Evolutionary conservation across 1,140 invertebrate genomes (phyloP).

Genomic region (Teleopsis dalmanni): DNA sequence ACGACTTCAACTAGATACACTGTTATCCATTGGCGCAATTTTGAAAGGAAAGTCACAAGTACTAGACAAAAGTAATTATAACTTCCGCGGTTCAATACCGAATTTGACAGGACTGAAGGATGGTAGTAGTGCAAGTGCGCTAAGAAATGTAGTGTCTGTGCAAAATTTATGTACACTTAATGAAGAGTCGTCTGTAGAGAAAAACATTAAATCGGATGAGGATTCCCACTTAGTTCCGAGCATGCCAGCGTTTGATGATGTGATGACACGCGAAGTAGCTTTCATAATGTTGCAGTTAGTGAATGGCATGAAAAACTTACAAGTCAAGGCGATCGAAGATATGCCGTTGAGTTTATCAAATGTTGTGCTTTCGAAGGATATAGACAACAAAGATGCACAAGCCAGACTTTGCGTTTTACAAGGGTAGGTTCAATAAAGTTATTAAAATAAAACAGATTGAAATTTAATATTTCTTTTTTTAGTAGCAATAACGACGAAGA

Average conservation of each 20-base stretch:
- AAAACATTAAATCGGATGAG: conserved; percentile 5
- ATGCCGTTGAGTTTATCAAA: conserved; percentile 56
- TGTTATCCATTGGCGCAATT: conserved; percentile 56
- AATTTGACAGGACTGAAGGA: conserved; percentile 28
- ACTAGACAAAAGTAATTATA: conserved; percentile 41
- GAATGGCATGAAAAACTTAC: conserved; percentile 71
- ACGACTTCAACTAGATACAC: conserved; percentile 59
- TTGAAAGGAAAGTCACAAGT: conserved; percentile 48
- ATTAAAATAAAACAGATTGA: neutral
- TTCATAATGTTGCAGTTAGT: conserved; percentile 74
- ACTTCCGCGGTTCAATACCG: conserved; percentile 40
- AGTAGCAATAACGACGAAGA: conserved; percentile 47
- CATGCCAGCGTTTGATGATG: conserved; percentile 41
- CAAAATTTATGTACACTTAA: conserved; percentile 38
- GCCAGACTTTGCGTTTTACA: conserved; percentile 63
- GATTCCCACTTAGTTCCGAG: conserved; percentile 23
- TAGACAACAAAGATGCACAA: conserved; percentile 52
- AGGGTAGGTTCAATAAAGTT: conserved; percentile 48
- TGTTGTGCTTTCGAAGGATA: conserved; percentile 47
- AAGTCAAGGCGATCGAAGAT: conserved; percentile 74
- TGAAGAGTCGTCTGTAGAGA: conserved; percentile 27
- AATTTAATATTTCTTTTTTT: neutral
- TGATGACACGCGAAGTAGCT: conserved; percentile 48
- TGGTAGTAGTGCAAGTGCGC: conserved; percentile 8
- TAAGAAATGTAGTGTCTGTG: conserved; percentile 38